Base-by-base conservation (phyloP, 1,140 invertebrate species). In the Pararge aegeria region DNA sequence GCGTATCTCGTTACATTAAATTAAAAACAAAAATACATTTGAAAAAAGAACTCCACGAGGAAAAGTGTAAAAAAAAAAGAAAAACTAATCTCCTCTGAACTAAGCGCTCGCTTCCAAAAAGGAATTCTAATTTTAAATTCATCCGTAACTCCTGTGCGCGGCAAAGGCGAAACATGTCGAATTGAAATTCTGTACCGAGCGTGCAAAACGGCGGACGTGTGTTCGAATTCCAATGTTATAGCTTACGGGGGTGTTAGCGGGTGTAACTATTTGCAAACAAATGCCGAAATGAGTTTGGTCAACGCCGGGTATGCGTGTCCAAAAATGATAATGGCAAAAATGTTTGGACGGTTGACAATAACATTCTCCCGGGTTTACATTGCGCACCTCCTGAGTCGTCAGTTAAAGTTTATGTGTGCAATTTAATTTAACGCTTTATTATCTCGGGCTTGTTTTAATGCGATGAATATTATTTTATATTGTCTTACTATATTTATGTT, bases 171-270 rank as follows among this genome's bases (percentile, higher is more conserved):
- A 80, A 75, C 80, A 75, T 68, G 46, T 68, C 64, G 75, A 83
- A 84, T 87, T 87, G 75, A 81, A 87, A 84, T 87, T 83, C 80
- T 76, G 64, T 19, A 61, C 68, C 56, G 70, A 66, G 73, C 78
- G 71, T 75, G 72, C 67, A 62, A 75, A 79, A 66, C 55, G 55
- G 49, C 58, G 57, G 54, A 62, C 64, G 64, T 75, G 73, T 79
- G 71, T 75, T 77, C 78, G 73, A 78, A 80, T 78, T 80, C 67
- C 63, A 79, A 78, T 62, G 64, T 66, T 61, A 66, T 61, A 53
- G 60, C 46, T 29, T 48, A 29, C 44, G 46, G 49, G 53, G 49
- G 56, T 59, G 53, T 62, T 55, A 62, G 46, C 38, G 53, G 49
- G 56, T 59, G 46, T 62, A 62, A 62, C 60, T 62, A 56, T 62